phyloP scores from a whole-genome alignment of 1,140 invertebrate genomes.

The Cyrtorhinus lividipennis region DNA sequence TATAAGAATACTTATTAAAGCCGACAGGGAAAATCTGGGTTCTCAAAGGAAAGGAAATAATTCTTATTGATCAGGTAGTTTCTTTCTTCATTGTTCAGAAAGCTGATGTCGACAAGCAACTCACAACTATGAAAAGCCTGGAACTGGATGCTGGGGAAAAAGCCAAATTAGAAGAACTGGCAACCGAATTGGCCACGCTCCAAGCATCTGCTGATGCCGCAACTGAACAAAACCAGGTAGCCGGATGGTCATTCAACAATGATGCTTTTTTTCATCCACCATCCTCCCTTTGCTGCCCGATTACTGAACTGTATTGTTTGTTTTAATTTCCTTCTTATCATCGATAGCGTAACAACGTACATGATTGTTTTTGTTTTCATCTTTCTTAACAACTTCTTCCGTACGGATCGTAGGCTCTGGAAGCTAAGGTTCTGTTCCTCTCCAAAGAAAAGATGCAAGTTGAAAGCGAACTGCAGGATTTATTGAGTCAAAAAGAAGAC shows the following conservation, averaged over 20 bases:
- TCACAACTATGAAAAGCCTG: constrained; percentile 29
- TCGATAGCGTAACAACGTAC: too few relatives aligned
- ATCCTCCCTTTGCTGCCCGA: too few relatives aligned
- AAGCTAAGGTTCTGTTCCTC: constrained; percentile 35
- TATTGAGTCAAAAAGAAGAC: constrained; percentile 46
- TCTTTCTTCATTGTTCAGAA: constrained; percentile 39
- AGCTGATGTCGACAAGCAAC: constrained; percentile 70
- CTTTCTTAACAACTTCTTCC: too few relatives aligned
- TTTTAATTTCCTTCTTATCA: too few relatives aligned
- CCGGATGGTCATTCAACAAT: too few relatives aligned
- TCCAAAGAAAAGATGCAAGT: constrained; percentile 41
- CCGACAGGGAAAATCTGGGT: too few relatives aligned
- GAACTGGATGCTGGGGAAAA: constrained; percentile 32
- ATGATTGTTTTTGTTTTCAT: too few relatives aligned
- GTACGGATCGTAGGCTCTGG: too few relatives aligned
- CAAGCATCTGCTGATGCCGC: constrained; percentile 31
- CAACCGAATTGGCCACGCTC: constrained; percentile 28
- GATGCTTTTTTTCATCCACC: too few relatives aligned
- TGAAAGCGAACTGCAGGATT: constrained; percentile 49
- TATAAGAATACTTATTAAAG: too few relatives aligned
- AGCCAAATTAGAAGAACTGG: constrained; percentile 32
- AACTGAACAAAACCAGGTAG: constrained; percentile 36
- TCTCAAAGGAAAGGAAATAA: not conserved
- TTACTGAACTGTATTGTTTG: too few relatives aligned
- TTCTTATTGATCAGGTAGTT: not conserved